Conservation (phyloP, 2,797 vertebrate species). For the Ibycter americanus region DNA sequence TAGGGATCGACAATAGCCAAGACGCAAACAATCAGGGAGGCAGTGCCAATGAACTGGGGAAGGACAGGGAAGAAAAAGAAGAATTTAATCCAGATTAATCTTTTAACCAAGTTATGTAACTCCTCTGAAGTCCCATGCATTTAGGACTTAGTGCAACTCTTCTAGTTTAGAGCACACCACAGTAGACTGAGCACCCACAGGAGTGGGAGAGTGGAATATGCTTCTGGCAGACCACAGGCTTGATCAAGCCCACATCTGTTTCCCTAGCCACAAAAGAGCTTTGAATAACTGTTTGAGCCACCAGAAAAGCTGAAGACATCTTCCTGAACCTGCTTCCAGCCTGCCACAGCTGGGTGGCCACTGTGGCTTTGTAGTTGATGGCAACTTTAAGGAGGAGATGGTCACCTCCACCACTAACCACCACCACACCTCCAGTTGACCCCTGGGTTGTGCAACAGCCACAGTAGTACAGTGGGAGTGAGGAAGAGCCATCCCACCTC, state of each 20-base stretch:
- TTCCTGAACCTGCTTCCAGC: neutral
- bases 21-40: slow-evolving; percentile 90
- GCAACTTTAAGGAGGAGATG: neutral
- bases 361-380: neutral
- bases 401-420: neutral
- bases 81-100: neutral
- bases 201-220: neutral
- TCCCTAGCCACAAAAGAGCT: neutral
- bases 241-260: fast-evolving
- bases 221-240: neutral
- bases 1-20: slow-evolving; percentile 94
- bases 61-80: neutral
- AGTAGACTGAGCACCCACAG: neutral
- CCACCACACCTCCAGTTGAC: neutral
- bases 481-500: neutral
- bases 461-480: neutral
- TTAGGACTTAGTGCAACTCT: neutral
- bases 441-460: neutral
- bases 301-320: neutral
- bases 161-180: no score
- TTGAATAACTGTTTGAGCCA: neutral
- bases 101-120: neutral
- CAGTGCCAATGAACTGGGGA: slow-evolving; percentile 90
- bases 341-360: neutral
- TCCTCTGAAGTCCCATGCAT: neutral